phyloP scores from a whole-genome alignment of 2,113 vertebrate genomes.

The Ctenodactylus gundi region DNA sequence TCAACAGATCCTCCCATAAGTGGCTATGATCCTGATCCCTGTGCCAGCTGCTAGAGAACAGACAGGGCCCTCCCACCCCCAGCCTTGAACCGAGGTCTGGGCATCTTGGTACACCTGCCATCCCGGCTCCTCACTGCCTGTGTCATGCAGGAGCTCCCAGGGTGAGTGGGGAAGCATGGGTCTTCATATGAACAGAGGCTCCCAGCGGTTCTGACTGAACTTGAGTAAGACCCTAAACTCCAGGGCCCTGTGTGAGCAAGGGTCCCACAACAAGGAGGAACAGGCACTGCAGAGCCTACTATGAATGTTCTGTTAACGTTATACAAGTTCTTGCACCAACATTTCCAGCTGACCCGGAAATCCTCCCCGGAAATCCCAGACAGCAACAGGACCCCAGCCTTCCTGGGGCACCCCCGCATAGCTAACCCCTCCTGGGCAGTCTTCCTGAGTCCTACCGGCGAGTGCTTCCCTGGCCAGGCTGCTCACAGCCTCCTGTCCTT shows the following conservation, averaged over 20 bases:
- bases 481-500: not conserved
- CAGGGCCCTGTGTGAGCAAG: not conserved
- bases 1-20: not conserved
- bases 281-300: too few relatives aligned
- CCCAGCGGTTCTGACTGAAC: accelerated
- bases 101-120: not conserved
- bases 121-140: accelerated
- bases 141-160: not conserved
- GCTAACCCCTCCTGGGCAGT: accelerated
- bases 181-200: accelerated
- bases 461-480: not conserved
- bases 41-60: not conserved
- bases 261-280: too few relatives aligned
- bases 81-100: too few relatives aligned
- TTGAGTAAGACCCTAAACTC: not conserved
- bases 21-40: too few relatives aligned
- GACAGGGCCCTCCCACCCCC: too few relatives aligned
- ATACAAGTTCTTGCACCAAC: not conserved
- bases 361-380: not conserved
- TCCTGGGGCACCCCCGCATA: not conserved
- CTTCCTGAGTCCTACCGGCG: not conserved
- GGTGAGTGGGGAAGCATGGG: accelerated
- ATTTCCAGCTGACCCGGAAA: not conserved
- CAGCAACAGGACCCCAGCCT: accelerated
- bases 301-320: too few relatives aligned